Evolutionary conservation across 2,888 invertebrate species (phyloP).

Genomic region (Toxonevra muliebris): DNA sequence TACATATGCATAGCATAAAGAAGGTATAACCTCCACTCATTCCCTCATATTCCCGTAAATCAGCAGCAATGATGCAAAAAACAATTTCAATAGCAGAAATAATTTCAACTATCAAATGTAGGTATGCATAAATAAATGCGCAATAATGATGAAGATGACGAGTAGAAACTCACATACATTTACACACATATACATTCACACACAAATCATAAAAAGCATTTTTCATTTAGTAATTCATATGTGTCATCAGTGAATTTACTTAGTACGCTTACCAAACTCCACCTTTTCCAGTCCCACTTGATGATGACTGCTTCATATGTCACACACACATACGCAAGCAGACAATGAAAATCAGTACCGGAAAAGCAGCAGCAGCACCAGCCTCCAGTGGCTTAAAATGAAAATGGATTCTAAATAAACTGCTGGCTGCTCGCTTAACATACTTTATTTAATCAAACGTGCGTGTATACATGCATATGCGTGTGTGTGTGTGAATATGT

Average conservation of each 20-base stretch:
- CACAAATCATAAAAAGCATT: not conserved
- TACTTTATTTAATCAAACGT: not conserved
- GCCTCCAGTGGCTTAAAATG: conserved; percentile 13
- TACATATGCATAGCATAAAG: no score
- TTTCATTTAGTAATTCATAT: no score
- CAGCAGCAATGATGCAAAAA: no score
- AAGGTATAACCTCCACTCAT: no score
- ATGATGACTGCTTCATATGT: not conserved
- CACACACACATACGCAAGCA: conserved; percentile 5
- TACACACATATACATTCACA: conserved; percentile 27
- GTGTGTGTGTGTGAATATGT: not conserved
- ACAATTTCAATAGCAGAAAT: no score
- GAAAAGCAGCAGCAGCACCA: conserved; percentile 17
- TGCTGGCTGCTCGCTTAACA: not conserved
- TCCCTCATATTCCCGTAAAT: no score
- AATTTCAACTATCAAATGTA: no score
- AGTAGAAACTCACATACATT: conserved; percentile 24
- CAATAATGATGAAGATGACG: no score
- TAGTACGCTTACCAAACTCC: no score
- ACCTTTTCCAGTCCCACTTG: no score
- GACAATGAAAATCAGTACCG: not conserved
- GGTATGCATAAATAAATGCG: no score
- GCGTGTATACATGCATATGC: not conserved
- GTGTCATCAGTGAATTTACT: no score
- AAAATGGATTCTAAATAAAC: conserved; percentile 20